These are phyloP conservation scores for Corvus hawaiiensis DNA, from an alignment of 2,113 vertebrate species.

Conservation along the genomic window DNA sequence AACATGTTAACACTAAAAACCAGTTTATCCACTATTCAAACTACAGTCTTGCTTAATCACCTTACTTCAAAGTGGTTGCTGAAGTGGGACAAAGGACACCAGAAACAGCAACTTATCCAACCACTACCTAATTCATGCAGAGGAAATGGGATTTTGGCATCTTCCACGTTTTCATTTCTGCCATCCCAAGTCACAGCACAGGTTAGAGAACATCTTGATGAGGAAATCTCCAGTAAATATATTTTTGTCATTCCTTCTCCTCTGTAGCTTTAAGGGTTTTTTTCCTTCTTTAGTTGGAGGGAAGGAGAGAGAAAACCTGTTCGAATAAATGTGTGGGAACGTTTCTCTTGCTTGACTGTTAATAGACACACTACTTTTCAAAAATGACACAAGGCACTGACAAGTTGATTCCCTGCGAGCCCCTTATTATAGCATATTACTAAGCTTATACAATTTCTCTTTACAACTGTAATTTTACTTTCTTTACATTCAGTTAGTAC, in stretches of 20 bases:
- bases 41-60: slow-evolving; percentile 7
- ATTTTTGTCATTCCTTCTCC: not conserved
- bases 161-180: not conserved
- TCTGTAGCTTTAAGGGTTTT: not conserved
- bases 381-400: not conserved
- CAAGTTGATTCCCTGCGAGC: not conserved
- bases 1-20: not conserved
- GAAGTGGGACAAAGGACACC: slow-evolving; percentile 49
- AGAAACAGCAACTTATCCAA: not conserved
- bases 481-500: not conserved
- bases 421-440: not conserved
- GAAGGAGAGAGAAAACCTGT: not conserved
- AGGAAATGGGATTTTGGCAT: slow-evolving; percentile 8
- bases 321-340: not conserved
- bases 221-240: not conserved
- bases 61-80: not conserved
- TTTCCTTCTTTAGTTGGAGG: not conserved
- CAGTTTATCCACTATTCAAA: slow-evolving; percentile 39
- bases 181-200: not conserved
- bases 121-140: not conserved
- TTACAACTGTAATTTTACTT: not conserved
- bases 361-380: not conserved
- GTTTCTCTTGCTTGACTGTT: not conserved
- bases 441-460: not conserved
- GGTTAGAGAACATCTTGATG: not conserved